Evolutionary conservation across 1,140 invertebrate species (phyloP).

Genomic region (Stegodyphus mimosarum): DNA sequence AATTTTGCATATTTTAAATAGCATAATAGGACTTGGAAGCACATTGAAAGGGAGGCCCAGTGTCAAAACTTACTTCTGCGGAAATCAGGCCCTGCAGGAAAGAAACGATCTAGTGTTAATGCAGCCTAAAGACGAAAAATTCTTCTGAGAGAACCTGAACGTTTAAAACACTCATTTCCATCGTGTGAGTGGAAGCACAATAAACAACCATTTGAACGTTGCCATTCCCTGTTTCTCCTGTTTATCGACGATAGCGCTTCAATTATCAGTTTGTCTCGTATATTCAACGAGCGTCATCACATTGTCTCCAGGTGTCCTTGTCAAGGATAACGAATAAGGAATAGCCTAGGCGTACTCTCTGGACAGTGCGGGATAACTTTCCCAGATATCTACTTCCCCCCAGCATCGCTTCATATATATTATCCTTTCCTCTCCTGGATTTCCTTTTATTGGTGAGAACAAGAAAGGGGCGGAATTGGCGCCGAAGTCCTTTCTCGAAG

Average conservation of each 20-base stretch:
- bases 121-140: too few relatives aligned
- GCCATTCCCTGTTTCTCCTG: conserved; percentile 16
- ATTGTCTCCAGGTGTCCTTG: conserved; percentile 60
- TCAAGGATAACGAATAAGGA: conserved; percentile 56
- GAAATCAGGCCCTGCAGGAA: too few relatives aligned
- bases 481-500: not conserved
- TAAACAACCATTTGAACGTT: conserved; percentile 39
- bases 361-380: too few relatives aligned
- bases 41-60: too few relatives aligned
- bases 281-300: conserved; percentile 52
- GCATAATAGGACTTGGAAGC: too few relatives aligned
- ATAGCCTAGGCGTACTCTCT: not conserved
- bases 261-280: conserved; percentile 58
- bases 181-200: not conserved
- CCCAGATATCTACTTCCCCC: too few relatives aligned
- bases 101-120: too few relatives aligned
- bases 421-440: conserved; percentile 26
- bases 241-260: conserved; percentile 51
- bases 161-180: too few relatives aligned
- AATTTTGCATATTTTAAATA: too few relatives aligned
- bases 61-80: too few relatives aligned
- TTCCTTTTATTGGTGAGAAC: conserved; percentile 53
- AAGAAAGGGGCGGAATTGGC: conserved; percentile 58
- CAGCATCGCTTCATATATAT: conserved; percentile 7
- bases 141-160: too few relatives aligned